Evolutionary conservation across 2,888 invertebrate species (phyloP).

Genomic region (Lithophane leautieri): DNA sequence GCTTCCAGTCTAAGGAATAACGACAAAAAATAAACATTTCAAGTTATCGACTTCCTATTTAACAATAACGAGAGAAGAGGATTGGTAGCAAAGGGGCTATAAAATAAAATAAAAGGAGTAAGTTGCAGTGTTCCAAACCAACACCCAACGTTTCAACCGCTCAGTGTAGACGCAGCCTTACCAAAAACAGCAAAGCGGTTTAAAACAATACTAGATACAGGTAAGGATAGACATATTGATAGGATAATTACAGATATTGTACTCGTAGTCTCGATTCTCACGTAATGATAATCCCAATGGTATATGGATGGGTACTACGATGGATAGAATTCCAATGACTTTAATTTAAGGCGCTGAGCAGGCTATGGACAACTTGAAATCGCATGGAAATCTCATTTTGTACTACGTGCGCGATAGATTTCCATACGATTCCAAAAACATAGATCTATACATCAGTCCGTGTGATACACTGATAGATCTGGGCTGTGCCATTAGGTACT

Average conservation of each 20-base stretch:
- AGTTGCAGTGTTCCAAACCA: background rate
- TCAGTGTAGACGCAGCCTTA: slow-evolving; percentile 7
- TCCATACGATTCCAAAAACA: too few species aligned
- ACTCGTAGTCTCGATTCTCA: background rate
- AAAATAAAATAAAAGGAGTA: background rate
- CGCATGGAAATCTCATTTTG: too few species aligned
- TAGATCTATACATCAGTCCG: too few species aligned
- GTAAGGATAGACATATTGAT: slow-evolving; percentile 31
- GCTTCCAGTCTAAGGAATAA: background rate
- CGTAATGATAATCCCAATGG: slow-evolving; percentile 9
- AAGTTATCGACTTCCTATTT: background rate
- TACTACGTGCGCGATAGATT: too few species aligned
- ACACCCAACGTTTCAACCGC: background rate
- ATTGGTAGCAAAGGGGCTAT: background rate
- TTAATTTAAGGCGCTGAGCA: background rate
- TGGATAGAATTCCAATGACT: slow-evolving; percentile 4
- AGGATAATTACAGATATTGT: slow-evolving; percentile 39
- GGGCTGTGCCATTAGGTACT: too few species aligned
- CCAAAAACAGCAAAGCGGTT: slow-evolving; percentile 30
- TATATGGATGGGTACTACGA: background rate
- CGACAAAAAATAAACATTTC: background rate
- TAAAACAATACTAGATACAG: slow-evolving; percentile 35
- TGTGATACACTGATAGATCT: too few species aligned
- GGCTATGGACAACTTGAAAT: too few species aligned
- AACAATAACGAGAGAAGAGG: background rate